A percentile compares a stretch with the other conserved stretches of the same genome.
Evolutionary conservation across 2,888 invertebrate species (phyloP).

Genomic region (Drosophila emarginata): DNA sequence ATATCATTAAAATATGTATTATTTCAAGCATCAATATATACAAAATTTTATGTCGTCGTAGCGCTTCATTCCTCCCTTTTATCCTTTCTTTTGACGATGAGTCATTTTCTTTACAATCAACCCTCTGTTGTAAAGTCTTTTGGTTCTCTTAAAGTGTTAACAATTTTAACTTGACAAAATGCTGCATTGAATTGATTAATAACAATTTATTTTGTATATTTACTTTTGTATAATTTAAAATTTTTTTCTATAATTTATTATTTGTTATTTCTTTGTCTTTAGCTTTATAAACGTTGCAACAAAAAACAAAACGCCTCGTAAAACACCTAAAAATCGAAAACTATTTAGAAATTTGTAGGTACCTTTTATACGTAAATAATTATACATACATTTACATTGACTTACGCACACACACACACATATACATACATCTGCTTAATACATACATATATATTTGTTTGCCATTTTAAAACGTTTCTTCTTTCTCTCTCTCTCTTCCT

Average conservation of each 20-base stretch:
- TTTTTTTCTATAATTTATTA: conserved; percentile 23
- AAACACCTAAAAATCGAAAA: conserved; percentile 14
- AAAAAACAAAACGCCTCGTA: background rate
- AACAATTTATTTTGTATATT: background rate
- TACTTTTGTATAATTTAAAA: background rate
- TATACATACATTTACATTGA: background rate
- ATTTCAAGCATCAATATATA: background rate
- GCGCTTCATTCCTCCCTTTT: background rate
- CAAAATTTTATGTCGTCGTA: background rate
- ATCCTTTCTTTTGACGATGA: background rate
- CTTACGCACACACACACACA: background rate
- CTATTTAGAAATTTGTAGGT: conserved; percentile 11
- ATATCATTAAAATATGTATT: background rate
- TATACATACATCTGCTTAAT: conserved; percentile 11
- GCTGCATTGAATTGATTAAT: background rate
- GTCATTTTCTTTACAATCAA: background rate
- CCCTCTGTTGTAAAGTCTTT: background rate
- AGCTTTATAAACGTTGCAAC: conserved; percentile 68
- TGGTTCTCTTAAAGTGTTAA: background rate
- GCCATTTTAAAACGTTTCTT: conserved; percentile 29
- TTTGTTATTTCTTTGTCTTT: conserved; percentile 50
- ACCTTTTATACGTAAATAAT: conserved; percentile 38
- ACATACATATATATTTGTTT: background rate
- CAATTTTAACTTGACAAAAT: background rate
- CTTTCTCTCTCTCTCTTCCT: conserved; percentile 25